These are phyloP conservation scores for Hirudo medicinalis DNA, from an alignment of 1,140 invertebrate species.

Conservation along the genomic window DNA sequence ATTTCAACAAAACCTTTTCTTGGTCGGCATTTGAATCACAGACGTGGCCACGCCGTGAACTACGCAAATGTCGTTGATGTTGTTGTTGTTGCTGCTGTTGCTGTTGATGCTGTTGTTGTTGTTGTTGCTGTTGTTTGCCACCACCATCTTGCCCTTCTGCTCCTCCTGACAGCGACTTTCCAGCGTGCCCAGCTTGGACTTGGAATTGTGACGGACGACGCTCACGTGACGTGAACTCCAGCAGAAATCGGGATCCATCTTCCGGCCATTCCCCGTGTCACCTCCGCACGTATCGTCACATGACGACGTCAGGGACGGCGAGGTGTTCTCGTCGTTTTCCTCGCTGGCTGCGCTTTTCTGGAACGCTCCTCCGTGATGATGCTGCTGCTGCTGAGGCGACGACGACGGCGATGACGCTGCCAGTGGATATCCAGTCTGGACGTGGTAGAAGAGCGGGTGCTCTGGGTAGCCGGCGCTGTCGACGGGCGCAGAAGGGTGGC, in stretches of 20 bases:
- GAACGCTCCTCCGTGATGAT: neutral
- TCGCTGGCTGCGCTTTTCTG: neutral
- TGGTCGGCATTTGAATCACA: neutral
- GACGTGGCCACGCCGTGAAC: slow-evolving; percentile 8
- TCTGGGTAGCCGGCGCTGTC: neutral
- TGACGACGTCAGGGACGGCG: neutral
- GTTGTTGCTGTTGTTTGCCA: neutral
- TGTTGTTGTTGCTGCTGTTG: neutral
- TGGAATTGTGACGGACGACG: slow-evolving; percentile 1
- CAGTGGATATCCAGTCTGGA: too few species aligned
- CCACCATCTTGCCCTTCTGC: neutral
- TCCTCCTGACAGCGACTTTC: neutral
- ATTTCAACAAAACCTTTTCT: neutral
- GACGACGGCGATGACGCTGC: neutral
- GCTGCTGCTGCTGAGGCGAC: neutral
- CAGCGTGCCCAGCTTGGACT: neutral
- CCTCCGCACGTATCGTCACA: neutral
- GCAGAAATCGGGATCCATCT: neutral
- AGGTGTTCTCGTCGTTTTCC: neutral
- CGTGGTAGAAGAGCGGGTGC: too few species aligned
- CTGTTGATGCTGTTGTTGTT: neutral
- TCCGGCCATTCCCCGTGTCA: neutral
- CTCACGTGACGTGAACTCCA: slow-evolving; percentile 4
- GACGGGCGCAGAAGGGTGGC: neutral
- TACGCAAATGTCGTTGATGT: neutral